A percentile compares a stretch with the other conserved stretches of the same genome.
Conservation (phyloP, 2,113 vertebrate species). For the Nesospiza acunhae region DNA sequence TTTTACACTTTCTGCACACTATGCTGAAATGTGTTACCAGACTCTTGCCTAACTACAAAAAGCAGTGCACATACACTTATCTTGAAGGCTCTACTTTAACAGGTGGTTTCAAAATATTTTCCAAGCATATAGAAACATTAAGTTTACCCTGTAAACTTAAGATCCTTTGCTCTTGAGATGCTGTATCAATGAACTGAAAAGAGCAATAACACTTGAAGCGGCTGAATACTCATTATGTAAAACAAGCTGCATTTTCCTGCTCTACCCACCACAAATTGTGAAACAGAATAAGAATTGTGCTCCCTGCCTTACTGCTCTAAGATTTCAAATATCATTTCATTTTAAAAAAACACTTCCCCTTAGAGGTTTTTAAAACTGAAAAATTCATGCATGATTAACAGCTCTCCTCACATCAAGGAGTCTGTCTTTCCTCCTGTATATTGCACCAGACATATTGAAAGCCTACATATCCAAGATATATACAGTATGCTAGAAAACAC, state of each 20-base stretch:
- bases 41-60: background rate
- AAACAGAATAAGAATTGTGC: background rate
- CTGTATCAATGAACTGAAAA: conserved; percentile 23
- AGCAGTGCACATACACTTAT: background rate
- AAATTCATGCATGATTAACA: conserved; percentile 20
- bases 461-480: background rate
- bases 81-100: background rate
- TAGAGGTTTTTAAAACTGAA: background rate
- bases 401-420: background rate
- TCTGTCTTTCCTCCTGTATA: background rate
- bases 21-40: background rate
- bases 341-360: background rate
- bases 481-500: background rate
- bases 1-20: background rate
- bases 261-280: background rate
- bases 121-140: background rate
- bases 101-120: conserved; percentile 2
- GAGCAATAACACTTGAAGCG: conserved; percentile 27
- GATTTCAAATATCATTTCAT: background rate
- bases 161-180: background rate
- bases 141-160: background rate
- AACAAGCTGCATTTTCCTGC: conserved; percentile 58
- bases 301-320: background rate
- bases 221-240: conserved; percentile 56
- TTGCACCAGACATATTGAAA: conserved; percentile 56